A percentile compares a stretch with the other conserved stretches of the same genome.
Conservation (phyloP, 2,113 vertebrate species). For the Shinisaurus crocodilurus region DNA sequence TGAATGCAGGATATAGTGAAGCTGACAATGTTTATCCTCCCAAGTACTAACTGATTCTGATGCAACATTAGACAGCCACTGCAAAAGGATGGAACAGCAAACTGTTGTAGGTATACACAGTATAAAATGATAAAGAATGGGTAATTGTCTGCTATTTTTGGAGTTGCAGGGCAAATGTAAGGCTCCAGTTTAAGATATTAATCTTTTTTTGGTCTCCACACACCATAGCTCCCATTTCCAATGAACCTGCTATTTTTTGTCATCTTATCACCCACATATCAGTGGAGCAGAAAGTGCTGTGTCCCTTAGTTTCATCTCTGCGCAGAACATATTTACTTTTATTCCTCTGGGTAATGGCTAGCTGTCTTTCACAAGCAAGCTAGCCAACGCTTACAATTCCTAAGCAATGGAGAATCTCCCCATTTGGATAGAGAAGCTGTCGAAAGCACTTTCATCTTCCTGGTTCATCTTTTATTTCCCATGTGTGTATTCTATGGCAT, state of each 20-base stretch:
- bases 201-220: fast-evolving
- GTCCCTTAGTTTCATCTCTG: fast-evolving
- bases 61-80: neutral
- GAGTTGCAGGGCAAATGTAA: slow-evolving; percentile 28
- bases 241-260: slow-evolving; percentile 25
- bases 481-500: fast-evolving
- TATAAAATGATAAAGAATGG: neutral
- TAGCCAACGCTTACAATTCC: neutral
- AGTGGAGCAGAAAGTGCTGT: neutral
- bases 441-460: slow-evolving; percentile 45
- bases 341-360: neutral
- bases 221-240: slow-evolving; percentile 8
- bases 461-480: slow-evolving; percentile 54
- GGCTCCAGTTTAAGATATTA: slow-evolving; percentile 30
- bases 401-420: slow-evolving; percentile 25
- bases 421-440: slow-evolving; percentile 36
- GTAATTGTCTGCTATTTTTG: neutral
- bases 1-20: too few relatives aligned
- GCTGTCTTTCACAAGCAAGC: slow-evolving; percentile 28
- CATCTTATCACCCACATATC: neutral
- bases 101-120: neutral
- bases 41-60: neutral
- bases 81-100: neutral
- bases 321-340: neutral
- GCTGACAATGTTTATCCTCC: neutral